These are phyloP conservation scores for Prionace glauca DNA, from an alignment of 2,797 vertebrate genomes.

Conservation along the genomic window DNA sequence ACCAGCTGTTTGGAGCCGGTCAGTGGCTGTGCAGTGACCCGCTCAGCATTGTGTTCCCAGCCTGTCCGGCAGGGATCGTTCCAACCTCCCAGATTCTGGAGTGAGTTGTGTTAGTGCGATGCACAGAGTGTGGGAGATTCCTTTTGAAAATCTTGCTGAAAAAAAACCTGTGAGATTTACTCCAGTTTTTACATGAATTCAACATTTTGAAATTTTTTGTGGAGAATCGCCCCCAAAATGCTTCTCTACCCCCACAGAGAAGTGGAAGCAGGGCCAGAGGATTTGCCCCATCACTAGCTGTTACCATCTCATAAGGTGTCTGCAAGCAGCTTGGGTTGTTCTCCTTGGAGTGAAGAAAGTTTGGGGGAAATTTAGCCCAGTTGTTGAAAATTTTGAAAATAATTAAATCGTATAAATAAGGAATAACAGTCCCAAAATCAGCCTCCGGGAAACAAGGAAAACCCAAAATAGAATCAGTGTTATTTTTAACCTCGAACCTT, in stretches of 20 bases:
- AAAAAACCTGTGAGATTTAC: too few species aligned
- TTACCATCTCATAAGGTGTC: background rate
- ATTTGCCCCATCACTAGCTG: background rate
- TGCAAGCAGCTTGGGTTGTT: background rate
- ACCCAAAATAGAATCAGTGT: background rate
- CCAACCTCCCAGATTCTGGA: too few species aligned
- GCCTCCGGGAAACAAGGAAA: background rate
- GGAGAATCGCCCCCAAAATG: background rate
- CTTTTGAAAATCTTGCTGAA: too few species aligned
- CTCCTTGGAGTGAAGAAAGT: background rate
- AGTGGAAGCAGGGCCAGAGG: background rate
- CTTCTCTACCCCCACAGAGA: background rate
- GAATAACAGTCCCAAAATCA: background rate
- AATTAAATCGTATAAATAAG: background rate
- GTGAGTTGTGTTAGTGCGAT: too few species aligned
- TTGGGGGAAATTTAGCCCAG: background rate
- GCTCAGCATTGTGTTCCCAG: too few species aligned
- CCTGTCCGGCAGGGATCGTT: too few species aligned
- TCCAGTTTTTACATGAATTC: too few species aligned
- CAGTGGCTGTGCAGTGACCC: too few species aligned
- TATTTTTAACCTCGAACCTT: background rate
- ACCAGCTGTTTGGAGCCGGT: too few species aligned
- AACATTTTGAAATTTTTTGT: too few species aligned
- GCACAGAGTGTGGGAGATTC: too few species aligned
- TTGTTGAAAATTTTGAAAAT: background rate